Conservation (phyloP, 2,797 vertebrate species). For the Sebastes aleutianus region DNA sequence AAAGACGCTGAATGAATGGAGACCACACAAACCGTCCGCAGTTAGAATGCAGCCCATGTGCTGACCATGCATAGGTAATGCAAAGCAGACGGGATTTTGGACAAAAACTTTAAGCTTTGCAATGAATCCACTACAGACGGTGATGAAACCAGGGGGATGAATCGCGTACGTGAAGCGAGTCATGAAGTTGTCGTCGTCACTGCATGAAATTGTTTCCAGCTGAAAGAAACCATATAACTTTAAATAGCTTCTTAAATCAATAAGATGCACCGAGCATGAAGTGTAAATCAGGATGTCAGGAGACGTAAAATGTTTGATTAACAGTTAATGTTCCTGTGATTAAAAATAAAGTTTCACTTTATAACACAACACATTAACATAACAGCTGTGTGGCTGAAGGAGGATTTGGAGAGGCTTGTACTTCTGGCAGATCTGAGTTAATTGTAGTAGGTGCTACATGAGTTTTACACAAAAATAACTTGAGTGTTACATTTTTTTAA, state of each 20-base stretch:
- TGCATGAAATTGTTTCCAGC: slow-evolving; percentile 48
- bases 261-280: slow-evolving; percentile 27
- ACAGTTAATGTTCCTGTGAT: slow-evolving; percentile 33
- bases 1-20: slow-evolving; percentile 39
- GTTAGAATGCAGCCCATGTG: slow-evolving; percentile 31
- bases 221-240: slow-evolving; percentile 34
- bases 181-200: slow-evolving; percentile 43
- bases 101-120: background rate
- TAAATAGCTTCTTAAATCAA: slow-evolving; percentile 42
- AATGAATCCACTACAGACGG: slow-evolving; percentile 3
- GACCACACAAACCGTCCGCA: slow-evolving; percentile 43
- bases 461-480: background rate
- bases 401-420: background rate
- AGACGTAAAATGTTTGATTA: slow-evolving; percentile 46
- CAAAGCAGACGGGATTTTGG: slow-evolving; percentile 25
- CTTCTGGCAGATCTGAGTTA: background rate
- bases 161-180: slow-evolving; percentile 26
- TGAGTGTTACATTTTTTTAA: background rate
- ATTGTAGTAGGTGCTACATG: background rate
- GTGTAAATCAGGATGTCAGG: slow-evolving; percentile 45
- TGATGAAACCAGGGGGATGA: slow-evolving; percentile 34
- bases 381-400: slow-evolving; percentile 18
- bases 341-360: slow-evolving; percentile 20
- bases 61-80: slow-evolving; percentile 49
- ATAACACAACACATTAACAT: background rate